Evolutionary conservation across 2,797 vertebrate species (phyloP).

Genomic region (Esox masquinongy): DNA sequence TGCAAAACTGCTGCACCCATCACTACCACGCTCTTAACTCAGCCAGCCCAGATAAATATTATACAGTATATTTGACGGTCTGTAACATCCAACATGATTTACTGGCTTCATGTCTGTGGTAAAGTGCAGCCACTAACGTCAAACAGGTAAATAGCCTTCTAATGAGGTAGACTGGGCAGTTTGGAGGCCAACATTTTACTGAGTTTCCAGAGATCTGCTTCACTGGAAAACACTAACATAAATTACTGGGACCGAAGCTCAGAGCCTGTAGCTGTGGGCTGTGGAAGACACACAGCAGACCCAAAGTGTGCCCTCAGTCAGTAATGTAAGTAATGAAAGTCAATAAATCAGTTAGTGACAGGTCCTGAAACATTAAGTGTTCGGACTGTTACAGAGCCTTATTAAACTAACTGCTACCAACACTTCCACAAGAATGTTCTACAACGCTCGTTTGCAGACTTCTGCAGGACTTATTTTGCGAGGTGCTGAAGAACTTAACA

Average conservation of each 20-base stretch:
- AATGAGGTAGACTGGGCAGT: constrained; percentile 68
- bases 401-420: constrained; percentile 29
- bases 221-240: constrained; percentile 52
- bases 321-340: constrained; percentile 52
- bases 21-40: constrained; percentile 44
- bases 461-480: neutral
- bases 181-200: constrained; percentile 44
- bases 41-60: constrained; percentile 45
- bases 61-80: constrained; percentile 57
- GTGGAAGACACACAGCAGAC: constrained; percentile 51
- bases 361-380: constrained; percentile 44
- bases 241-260: constrained; percentile 45
- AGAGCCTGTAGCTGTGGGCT: constrained; percentile 18
- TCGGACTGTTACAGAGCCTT: constrained; percentile 27
- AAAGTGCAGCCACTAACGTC: constrained; percentile 58
- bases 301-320: constrained; percentile 23
- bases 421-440: neutral
- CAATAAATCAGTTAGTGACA: constrained; percentile 61
- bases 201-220: constrained; percentile 57
- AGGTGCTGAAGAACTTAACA: neutral
- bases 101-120: constrained; percentile 56
- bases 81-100: constrained; percentile 56
- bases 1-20: constrained; percentile 42
- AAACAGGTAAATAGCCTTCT: constrained; percentile 64
- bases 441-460: neutral